Conservation (phyloP, 1,140 invertebrate species). For the Ruditapes philippinarum region DNA sequence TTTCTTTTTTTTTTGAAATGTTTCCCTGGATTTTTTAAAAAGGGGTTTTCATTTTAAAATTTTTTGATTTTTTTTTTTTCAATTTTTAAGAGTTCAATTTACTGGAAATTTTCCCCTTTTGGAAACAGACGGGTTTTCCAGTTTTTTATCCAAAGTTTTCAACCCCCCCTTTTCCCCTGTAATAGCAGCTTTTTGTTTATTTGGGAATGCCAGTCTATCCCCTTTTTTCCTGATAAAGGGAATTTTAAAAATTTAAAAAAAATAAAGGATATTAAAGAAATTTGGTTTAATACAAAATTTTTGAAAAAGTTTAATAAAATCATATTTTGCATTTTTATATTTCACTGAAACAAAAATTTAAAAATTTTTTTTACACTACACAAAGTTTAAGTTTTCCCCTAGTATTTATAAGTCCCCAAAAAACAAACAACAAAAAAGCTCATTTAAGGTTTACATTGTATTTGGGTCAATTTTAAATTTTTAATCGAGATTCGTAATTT, state of each 20-base stretch:
- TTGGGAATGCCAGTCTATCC: conserved; percentile 90
- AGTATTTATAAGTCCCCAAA: too few relatives aligned
- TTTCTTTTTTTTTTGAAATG: conserved; percentile 91
- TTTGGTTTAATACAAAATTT: too few relatives aligned
- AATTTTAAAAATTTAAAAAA: too few relatives aligned
- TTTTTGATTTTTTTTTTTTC: conserved; percentile 90
- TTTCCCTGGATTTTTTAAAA: conserved; percentile 93
- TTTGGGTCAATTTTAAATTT: too few relatives aligned
- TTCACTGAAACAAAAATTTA: too few relatives aligned
- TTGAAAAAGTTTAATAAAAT: not conserved
- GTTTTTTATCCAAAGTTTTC: conserved; percentile 96
- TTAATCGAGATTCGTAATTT: too few relatives aligned
- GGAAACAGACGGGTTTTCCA: conserved; percentile 98
- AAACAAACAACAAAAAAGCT: too few relatives aligned
- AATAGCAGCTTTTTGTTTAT: conserved; percentile 90
- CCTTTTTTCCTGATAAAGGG: conserved; percentile 87
- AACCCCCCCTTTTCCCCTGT: conserved; percentile 88
- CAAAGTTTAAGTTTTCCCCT: too few relatives aligned
- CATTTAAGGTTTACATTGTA: too few relatives aligned
- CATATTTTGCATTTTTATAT: too few relatives aligned
- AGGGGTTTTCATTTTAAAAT: conserved; percentile 94
- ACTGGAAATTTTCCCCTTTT: conserved; percentile 93
- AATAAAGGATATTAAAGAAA: too few relatives aligned
- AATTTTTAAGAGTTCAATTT: conserved; percentile 91
- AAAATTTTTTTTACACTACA: too few relatives aligned